Evolutionary conservation across 2,888 invertebrate species (phyloP), one percentile per base, ranked within the genome.

Genomic region (Pseudoips prasinana): DNA sequence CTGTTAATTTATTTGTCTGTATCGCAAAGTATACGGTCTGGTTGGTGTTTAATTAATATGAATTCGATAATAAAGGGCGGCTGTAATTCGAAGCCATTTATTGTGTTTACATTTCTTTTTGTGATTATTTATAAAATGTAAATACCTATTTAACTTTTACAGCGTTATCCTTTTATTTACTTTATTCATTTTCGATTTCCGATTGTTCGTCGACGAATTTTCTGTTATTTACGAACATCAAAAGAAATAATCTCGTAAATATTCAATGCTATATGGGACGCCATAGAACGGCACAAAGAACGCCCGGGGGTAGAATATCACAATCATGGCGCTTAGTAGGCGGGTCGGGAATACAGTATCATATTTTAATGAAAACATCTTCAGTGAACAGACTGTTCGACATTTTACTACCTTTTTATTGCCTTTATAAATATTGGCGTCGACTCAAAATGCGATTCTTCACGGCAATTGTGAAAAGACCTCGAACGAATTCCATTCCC

Each of bases 1-100:
- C 56, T 68, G 68, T 74, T 72, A 77, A 83, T 83, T 82, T 78
- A 81, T 81, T 74, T 73, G 72, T 72, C 71, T 73, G 70, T 55
- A 46, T 51, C 52, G 62, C 24, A 27, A 32, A 27, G 5, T n/a
- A 7, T 28, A 55, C 37, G 54, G 54, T 58, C 50, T 53, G 57
- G 55, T 68, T 60, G 58, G 56, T 49, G 55, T 59, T 58, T 36
- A 44, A 37, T 53, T 39, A 44, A 44, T 45, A 36, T 41, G 31
- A 28, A 29, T 36, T 31, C 39, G 29, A 27, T 31, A 49, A 33
- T 37, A 25, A 29, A 31, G 27, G n/a, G 7, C 31, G 43, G 41
- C 29, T 34, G 44, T 47, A 32, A 39, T 39, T 35, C 8, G 22
- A 22, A 24, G 14, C 31, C 26, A 29, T 22, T 19, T 26, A 11